phyloP scores from a whole-genome alignment of 2,888 invertebrate species.

The Branchellion lobata region DNA sequence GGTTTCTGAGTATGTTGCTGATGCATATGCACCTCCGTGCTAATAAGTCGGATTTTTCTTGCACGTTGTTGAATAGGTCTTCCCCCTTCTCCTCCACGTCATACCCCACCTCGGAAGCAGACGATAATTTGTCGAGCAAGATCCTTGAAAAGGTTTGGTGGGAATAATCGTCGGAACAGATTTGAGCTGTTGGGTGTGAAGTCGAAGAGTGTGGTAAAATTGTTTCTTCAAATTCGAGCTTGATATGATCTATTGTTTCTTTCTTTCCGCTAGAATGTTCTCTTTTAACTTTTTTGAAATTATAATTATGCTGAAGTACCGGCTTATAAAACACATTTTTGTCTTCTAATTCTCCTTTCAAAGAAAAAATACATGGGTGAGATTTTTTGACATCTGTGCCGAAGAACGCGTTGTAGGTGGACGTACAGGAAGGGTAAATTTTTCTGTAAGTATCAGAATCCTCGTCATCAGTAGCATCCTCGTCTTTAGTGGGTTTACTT shows the following conservation, averaged over 20 bases:
- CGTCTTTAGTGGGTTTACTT: not conserved
- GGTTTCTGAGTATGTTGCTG: constrained; percentile 91
- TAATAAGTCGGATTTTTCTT: constrained; percentile 76
- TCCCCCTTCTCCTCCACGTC: constrained; percentile 59
- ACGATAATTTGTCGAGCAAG: not conserved
- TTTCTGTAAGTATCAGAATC: not conserved
- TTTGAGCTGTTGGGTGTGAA: not conserved
- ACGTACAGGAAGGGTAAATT: no score
- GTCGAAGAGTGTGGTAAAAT: not conserved
- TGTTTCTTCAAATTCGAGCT: not conserved
- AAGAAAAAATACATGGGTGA: not conserved
- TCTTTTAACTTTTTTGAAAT: no score
- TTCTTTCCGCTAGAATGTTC: no score
- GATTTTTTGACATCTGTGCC: not conserved
- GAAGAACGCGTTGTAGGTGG: no score
- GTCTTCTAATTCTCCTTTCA: not conserved
- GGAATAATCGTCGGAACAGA: no score
- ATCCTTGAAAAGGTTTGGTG: not conserved
- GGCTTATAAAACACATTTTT: not conserved
- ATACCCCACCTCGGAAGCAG: constrained; percentile 40
- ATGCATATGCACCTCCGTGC: constrained; percentile 86
- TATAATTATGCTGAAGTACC: not conserved
- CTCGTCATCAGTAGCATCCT: not conserved
- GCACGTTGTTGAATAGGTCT: constrained; percentile 55
- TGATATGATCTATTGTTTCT: not conserved